phyloP scores from a whole-genome alignment of 2,797 vertebrate genomes.

The Eulemur albifrons region DNA sequence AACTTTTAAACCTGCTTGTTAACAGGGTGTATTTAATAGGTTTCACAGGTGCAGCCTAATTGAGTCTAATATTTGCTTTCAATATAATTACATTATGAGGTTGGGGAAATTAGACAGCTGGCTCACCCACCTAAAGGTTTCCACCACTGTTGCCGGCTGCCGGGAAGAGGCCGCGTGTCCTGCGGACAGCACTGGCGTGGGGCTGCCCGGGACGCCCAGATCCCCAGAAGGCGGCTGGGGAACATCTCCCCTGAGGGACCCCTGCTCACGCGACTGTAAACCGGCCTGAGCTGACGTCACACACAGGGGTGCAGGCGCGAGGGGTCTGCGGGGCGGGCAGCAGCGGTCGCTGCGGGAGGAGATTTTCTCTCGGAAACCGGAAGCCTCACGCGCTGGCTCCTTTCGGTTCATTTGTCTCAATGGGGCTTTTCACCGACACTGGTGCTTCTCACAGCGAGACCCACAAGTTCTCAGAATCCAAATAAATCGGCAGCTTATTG shows the following conservation, averaged over 20 bases:
- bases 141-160: neutral
- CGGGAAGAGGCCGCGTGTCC: rapidly evolving
- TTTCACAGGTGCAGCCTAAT: constrained; percentile 57
- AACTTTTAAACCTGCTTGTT: constrained; percentile 1
- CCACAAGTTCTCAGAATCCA: neutral
- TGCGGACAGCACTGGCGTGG: rapidly evolving
- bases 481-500: rapidly evolving
- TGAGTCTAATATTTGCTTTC: constrained; percentile 51
- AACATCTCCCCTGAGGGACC: rapidly evolving
- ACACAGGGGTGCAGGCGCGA: rapidly evolving
- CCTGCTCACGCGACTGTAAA: rapidly evolving
- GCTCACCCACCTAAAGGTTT: neutral
- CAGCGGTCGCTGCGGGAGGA: rapidly evolving
- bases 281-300: rapidly evolving
- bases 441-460: neutral
- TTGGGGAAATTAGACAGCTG: constrained; percentile 5
- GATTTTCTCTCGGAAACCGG: neutral
- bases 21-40: constrained; percentile 4
- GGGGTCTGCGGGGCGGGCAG: rapidly evolving
- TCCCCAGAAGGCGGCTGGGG: rapidly evolving
- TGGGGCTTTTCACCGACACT: rapidly evolving
- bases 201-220: rapidly evolving
- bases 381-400: rapidly evolving
- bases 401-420: neutral
- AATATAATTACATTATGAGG: constrained; percentile 33